Evolutionary conservation across 2,797 vertebrate genomes (phyloP), one percentile per base, ranked within the genome.

Genomic region (Squalus acanthias): DNA sequence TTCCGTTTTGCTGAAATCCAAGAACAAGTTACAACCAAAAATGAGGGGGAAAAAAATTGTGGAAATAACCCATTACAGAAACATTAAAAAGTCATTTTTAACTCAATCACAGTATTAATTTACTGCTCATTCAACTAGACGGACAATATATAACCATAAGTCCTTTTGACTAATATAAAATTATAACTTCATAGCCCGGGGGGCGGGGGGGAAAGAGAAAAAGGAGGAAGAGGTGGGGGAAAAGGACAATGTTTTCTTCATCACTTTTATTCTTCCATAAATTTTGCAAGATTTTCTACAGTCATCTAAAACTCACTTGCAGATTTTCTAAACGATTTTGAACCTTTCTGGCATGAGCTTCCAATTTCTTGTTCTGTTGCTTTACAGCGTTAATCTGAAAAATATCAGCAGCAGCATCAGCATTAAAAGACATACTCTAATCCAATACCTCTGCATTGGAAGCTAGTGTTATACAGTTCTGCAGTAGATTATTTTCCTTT

Each of bases 271-370:
- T 76, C 4, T 74, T 95, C 53, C 15, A 53, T 53, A 22, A 26
- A 15, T 95, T 95, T 70, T 33, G 46, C 4, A 95, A 95, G 0
- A 76, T 93, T 93, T 93, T 93, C 50, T 76, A 46, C 15, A 95
- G 26, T 74, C 12, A 60, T 57, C 63, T n/a, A 72, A 50, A 10
- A 12, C 96, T 97, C 97, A 99, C 99, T 98, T 99, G 98, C 5
- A 99, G 97, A 97, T 99, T 99, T 96, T 99, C 98, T 96, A 99
- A 98, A 96, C 98, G 98, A 96, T 98, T 98, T 97, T 99, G 98
- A 13, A 98, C 98, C 97, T 97, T 99, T 97, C 97, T 98, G n/a
- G 97, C 98, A 97, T 98, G 98, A 96, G 95, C 96, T 97, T 99
- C 98, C 97, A 99, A 96, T 97, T 97, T 98, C 96, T 97, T 98